Conservation (phyloP, 2,888 invertebrate genomes). For the Baccha elongata region DNA sequence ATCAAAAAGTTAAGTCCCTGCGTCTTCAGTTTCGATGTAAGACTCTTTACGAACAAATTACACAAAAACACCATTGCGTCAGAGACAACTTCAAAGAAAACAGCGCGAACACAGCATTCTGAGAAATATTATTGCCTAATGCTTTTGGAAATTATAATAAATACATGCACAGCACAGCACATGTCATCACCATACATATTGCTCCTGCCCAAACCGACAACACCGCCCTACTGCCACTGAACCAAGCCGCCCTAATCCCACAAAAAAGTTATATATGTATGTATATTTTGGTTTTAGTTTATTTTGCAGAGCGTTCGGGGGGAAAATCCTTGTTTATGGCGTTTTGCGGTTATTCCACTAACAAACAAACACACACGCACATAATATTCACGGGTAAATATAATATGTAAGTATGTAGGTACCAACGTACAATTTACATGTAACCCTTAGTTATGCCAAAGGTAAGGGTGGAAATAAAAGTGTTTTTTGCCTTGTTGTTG, state of each 20-base stretch:
- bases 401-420: background rate
- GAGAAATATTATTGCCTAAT: slow-evolving; percentile 45
- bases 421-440: slow-evolving; percentile 60
- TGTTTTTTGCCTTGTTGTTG: slow-evolving; percentile 49
- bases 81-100: slow-evolving; percentile 61
- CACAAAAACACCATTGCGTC: slow-evolving; percentile 49
- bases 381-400: slow-evolving; percentile 61
- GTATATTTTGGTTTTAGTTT: slow-evolving; percentile 50
- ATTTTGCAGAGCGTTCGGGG: slow-evolving; percentile 63
- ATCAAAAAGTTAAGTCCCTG: slow-evolving; percentile 58
- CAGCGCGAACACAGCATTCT: slow-evolving; percentile 38
- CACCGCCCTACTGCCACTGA: background rate
- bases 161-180: slow-evolving; percentile 47
- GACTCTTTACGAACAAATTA: slow-evolving; percentile 44
- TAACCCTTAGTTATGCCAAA: slow-evolving; percentile 64
- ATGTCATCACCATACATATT: slow-evolving; percentile 68
- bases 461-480: slow-evolving; percentile 44
- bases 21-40: slow-evolving; percentile 32
- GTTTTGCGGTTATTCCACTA: slow-evolving; percentile 65
- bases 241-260: slow-evolving; percentile 1
- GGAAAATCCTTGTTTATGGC: slow-evolving; percentile 73
- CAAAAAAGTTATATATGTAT: slow-evolving; percentile 30
- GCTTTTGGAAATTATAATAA: slow-evolving; percentile 67
- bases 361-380: background rate
- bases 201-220: background rate